Percentiles rank a stretch among this genome's conserved stretches.
Conservation (phyloP, 2,888 invertebrate species). For the Pristionchus entomophagus region DNA sequence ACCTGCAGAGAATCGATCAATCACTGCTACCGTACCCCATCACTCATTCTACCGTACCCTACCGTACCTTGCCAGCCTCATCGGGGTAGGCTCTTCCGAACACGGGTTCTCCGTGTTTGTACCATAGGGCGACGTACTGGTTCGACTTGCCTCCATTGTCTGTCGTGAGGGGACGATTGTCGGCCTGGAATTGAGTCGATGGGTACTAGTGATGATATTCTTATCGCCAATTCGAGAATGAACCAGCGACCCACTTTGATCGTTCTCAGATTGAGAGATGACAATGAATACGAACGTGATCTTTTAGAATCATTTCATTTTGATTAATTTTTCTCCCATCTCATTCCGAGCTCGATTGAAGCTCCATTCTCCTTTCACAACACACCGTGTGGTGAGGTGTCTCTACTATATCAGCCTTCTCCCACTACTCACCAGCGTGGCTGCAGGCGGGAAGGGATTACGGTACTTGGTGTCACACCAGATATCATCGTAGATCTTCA, state of each 20-base stretch:
- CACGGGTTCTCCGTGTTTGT: slow-evolving; percentile 67
- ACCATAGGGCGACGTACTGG: slow-evolving; percentile 67
- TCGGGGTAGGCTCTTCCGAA: slow-evolving; percentile 64
- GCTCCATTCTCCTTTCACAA: neutral
- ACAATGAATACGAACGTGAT: no score
- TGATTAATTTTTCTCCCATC: no score
- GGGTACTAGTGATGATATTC: neutral
- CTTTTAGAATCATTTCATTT: no score
- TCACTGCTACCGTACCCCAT: neutral
- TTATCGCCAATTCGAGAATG: no score
- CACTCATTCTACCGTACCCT: slow-evolving; percentile 6
- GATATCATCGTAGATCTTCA: slow-evolving; percentile 65
- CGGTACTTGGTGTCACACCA: slow-evolving; percentile 65
- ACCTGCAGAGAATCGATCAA: neutral
- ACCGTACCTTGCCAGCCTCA: slow-evolving; percentile 54
- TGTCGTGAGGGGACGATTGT: slow-evolving; percentile 58
- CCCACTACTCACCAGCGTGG: slow-evolving; percentile 55
- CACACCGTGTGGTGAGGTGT: no score
- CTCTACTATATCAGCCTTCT: no score
- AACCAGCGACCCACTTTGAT: no score
- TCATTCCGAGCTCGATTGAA: no score
- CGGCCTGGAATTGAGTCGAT: slow-evolving; percentile 48
- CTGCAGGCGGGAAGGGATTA: slow-evolving; percentile 59
- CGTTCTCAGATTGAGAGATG: no score
- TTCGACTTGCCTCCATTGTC: slow-evolving; percentile 60